Evolutionary conservation across 2,113 vertebrate species (phyloP).

Genomic region (Heterotilapia buettikoferi): DNA sequence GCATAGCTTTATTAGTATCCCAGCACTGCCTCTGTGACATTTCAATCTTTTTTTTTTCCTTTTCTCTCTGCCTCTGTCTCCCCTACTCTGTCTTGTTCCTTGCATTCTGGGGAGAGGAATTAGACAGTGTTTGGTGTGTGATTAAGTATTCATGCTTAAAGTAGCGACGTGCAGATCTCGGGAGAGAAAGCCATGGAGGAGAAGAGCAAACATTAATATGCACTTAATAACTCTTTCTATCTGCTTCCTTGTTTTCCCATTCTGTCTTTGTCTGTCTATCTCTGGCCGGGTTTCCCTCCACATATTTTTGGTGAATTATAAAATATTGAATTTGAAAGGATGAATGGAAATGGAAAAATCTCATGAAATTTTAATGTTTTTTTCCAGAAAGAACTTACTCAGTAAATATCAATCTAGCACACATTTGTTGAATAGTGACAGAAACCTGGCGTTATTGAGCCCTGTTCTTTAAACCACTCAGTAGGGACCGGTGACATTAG

Average conservation of each 20-base stretch:
- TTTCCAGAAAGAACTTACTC: background rate
- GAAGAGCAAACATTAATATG: constrained; percentile 68
- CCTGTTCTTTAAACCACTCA: background rate
- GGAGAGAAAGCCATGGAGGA: constrained; percentile 31
- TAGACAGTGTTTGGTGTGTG: constrained; percentile 60
- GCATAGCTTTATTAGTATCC: constrained; percentile 71
- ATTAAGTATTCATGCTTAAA: constrained; percentile 70
- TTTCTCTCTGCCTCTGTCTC: background rate
- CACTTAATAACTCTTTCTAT: constrained; percentile 53
- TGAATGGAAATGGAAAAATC: constrained; percentile 7
- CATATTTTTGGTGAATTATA: background rate
- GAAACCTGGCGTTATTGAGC: background rate
- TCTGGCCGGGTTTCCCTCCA: background rate
- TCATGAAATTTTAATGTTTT: background rate
- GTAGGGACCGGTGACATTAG: background rate
- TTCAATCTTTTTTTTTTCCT: constrained; percentile 28
- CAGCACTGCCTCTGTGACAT: constrained; percentile 58
- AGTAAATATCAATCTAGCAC: background rate
- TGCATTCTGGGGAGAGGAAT: constrained; percentile 46
- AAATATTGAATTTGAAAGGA: constrained; percentile 30
- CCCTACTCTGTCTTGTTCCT: constrained; percentile 1
- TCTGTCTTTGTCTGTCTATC: constrained; percentile 3
- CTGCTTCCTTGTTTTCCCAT: background rate
- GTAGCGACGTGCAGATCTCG: constrained; percentile 46
- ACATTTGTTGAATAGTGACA: background rate